Percentiles rank a stretch among this genome's conserved stretches.
Evolutionary conservation across 2,888 invertebrate genomes (phyloP).

Genomic region (Nomada fucata): DNA sequence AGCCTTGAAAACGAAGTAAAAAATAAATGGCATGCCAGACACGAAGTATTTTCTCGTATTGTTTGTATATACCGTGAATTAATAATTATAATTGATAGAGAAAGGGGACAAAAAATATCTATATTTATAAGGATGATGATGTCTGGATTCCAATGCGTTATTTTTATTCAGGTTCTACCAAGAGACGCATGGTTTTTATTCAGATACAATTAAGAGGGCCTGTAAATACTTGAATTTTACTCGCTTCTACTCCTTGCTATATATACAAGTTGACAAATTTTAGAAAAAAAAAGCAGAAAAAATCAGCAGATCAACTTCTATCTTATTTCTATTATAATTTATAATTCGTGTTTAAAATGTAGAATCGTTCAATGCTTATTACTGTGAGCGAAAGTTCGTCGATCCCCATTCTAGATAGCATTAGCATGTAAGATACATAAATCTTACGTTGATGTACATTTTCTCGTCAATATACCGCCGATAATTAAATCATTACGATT

Average conservation of each 20-base stretch:
- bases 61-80: constrained; percentile 41
- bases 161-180: constrained; percentile 14
- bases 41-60: constrained; percentile 41
- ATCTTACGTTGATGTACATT: constrained; percentile 5
- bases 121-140: constrained; percentile 20
- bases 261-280: constrained; percentile 10
- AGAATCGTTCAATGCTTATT: constrained; percentile 15
- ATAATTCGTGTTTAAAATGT: constrained; percentile 3
- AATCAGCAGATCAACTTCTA: neutral
- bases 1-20: constrained; percentile 33
- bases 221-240: constrained; percentile 52
- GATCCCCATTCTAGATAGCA: neutral
- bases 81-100: constrained; percentile 18
- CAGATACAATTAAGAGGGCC: constrained; percentile 19
- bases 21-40: constrained; percentile 26
- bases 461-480: constrained; percentile 15
- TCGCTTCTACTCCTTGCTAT: constrained; percentile 13
- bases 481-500: constrained; percentile 9
- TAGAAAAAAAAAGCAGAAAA: too few species aligned
- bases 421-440: neutral
- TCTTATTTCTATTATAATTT: constrained; percentile 9
- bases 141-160: constrained; percentile 28
- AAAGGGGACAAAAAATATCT: constrained; percentile 1
- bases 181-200: constrained; percentile 16
- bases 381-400: neutral